Evolutionary conservation across 2,797 vertebrate species (phyloP).

Genomic region (Coreius guichenoti): DNA sequence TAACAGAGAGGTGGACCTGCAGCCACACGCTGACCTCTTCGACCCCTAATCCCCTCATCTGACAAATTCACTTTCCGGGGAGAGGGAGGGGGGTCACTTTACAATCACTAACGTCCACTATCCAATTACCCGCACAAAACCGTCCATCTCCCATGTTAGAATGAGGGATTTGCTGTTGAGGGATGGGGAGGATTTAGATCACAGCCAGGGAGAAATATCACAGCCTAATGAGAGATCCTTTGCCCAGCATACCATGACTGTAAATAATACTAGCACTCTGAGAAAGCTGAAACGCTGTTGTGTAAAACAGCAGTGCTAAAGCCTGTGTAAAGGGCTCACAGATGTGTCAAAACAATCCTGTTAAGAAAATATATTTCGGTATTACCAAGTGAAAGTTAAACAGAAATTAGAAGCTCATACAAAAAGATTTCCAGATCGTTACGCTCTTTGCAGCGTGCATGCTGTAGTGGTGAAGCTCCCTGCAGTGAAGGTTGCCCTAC

Average conservation of each 20-base stretch:
- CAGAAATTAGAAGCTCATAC: background rate
- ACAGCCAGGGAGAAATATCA: constrained; percentile 19
- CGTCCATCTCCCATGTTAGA: constrained; percentile 32
- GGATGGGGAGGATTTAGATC: constrained; percentile 39
- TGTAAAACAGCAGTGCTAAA: background rate
- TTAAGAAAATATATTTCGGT: background rate
- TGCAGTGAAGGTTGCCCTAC: constrained; percentile 27
- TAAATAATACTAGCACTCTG: constrained; percentile 15
- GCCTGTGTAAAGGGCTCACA: background rate
- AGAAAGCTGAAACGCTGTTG: background rate
- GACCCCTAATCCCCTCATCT: constrained; percentile 71
- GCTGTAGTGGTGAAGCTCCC: constrained; percentile 16
- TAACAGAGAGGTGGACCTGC: constrained; percentile 90
- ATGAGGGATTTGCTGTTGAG: constrained; percentile 28
- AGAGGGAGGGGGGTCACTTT: constrained; percentile 52
- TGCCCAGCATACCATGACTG: constrained; percentile 31
- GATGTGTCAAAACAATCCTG: constrained; percentile 21
- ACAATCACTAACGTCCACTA: constrained; percentile 48
- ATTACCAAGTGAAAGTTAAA: background rate
- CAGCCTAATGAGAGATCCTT: constrained; percentile 45
- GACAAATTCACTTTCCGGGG: constrained; percentile 52
- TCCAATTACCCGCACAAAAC: constrained; percentile 41
- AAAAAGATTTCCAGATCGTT: constrained; percentile 3
- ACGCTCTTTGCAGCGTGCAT: background rate
- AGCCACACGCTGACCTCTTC: constrained; percentile 89